Evolutionary conservation across 2,797 vertebrate genomes (phyloP), one percentile per base, ranked within the genome.

Genomic region (Acropternis orthonyx): DNA sequence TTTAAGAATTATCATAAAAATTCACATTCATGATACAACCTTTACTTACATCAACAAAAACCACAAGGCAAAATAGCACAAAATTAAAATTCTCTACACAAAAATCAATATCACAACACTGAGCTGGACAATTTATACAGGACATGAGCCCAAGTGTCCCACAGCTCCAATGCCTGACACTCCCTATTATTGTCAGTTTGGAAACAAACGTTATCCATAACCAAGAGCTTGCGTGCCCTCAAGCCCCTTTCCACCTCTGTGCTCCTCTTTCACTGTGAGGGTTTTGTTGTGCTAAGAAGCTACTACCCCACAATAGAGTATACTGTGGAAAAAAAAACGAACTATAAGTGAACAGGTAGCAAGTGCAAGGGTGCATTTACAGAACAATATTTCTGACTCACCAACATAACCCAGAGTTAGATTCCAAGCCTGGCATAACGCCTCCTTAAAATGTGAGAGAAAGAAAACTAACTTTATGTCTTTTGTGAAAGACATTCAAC

Each of bases 151-250:
- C 72, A 92, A 77, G 5, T 26, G 85, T 71, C 13, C 17, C 4
- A 8, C 0, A 0, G 17, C 2, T 54, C 56, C 52, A 6, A 18
- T 78, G 43, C 11, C 37, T 66, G 16, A 13, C 10, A 18, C 36
- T 79, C 9, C 32, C 11, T 2, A 0, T 8, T 55, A 12, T 15
- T 88, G 4, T n/a, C 34, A 67, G 18, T 72, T 62, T 83, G 32
- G 59, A 49, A 73, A 48, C 13, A 89, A 76, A 73, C 0, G 8
- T 16, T 22, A 48, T 14, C 12, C 36, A 27, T 14, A 69, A 81
- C 5, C 6, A 63, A 73, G 9, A 61, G 4, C 23, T 32, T 44
- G 7, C 32, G 26, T 26, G 49, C 16, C 18, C 19, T 55, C 36
- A 17, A 41, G 39, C 9, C 82, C 24, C 41, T 87, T 87, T 79